Base-by-base conservation (phyloP, 1,140 invertebrate species). In the Eubasilissa regina region DNA sequence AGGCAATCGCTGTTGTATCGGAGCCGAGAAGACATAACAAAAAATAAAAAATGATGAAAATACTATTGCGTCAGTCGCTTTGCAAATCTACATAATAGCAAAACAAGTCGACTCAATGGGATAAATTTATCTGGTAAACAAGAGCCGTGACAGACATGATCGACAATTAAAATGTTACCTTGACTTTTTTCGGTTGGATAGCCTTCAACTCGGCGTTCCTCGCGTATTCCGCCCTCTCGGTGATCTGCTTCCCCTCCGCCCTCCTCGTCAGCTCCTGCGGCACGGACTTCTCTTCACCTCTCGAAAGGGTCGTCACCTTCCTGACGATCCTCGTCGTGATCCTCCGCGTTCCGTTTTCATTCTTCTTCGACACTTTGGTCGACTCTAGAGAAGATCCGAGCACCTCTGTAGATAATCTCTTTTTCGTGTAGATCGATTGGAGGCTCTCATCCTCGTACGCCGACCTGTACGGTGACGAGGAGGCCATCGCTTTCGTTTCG, bases 261-360 rank as follows among this genome's bases (percentile, higher is more conserved):
- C 89, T 89, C 85, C 89, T 86, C 78, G 92, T 89, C 84, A 95
- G 86, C 84, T 95, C 94, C 80, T 96, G 94, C 15, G 92, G 89
- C 15, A 93, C 91, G 79, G 92, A 92, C 79, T 94, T 92, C 85
- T 97, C 95, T 84, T 97, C 96, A 21, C 95, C 96, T 3, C 95
- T 90, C 15, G 95, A 96, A 72, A 97, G 86, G 0, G 96, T 97
- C 9, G 96, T 98, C 78, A 97, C 96, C 87, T 97, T 97, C 62
- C 95, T 91, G 7, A 97, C 93, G 78, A 97, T 95, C 83, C 95
- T 92, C 25, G 96, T 96, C 13, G 96, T 97, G 74, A 97, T 95
- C 76, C 94, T 91, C 64, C 94, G 91, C 82, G 93, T 93, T 68
- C 93, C 95, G 86, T 91, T 95, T 83, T 92, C 93, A 80, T 91